A percentile compares a stretch with the other conserved stretches of the same genome.
These are phyloP conservation scores for Achlya flavicornis DNA, from an alignment of 2,888 invertebrate genomes.

Conservation along the genomic window DNA sequence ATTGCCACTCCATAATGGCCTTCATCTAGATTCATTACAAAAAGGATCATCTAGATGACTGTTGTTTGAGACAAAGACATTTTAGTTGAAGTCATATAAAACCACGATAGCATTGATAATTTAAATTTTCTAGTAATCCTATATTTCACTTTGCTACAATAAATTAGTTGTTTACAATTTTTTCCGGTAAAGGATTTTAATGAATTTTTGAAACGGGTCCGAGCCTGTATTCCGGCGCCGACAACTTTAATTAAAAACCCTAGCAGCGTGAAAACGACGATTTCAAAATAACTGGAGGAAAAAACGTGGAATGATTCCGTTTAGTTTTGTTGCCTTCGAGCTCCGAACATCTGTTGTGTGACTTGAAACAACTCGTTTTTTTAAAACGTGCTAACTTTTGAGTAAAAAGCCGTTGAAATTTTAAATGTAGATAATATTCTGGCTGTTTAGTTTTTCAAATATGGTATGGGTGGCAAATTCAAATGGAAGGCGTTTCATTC, in stretches of 20 bases:
- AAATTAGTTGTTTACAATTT: slow-evolving; percentile 55
- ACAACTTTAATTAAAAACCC: slow-evolving; percentile 73
- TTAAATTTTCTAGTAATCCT: background rate
- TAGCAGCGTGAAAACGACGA: slow-evolving; percentile 59
- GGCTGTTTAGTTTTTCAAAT: background rate
- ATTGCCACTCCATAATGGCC: no score
- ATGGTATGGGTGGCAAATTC: background rate
- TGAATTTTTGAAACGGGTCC: slow-evolving; percentile 66
- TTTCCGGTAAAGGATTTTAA: slow-evolving; percentile 59
- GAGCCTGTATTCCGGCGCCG: slow-evolving; percentile 50
- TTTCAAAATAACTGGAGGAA: slow-evolving; percentile 60
- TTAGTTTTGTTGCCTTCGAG: slow-evolving; percentile 47
- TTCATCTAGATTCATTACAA: no score
- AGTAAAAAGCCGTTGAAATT: slow-evolving; percentile 12
- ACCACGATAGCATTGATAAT: background rate
- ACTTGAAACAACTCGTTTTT: slow-evolving; percentile 19
- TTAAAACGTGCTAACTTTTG: slow-evolving; percentile 16
- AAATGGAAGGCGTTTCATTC: background rate
- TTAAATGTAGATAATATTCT: slow-evolving; percentile 7
- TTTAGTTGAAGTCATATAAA: background rate
- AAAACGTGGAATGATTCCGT: slow-evolving; percentile 47
- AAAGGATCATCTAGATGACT: no score
- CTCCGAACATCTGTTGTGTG: slow-evolving; percentile 41
- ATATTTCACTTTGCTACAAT: slow-evolving; percentile 10
- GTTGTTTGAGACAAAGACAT: no score